Evolutionary conservation across 2,797 vertebrate species (phyloP), one percentile per base, ranked within the genome.

Genomic region (Delichon dasypus): DNA sequence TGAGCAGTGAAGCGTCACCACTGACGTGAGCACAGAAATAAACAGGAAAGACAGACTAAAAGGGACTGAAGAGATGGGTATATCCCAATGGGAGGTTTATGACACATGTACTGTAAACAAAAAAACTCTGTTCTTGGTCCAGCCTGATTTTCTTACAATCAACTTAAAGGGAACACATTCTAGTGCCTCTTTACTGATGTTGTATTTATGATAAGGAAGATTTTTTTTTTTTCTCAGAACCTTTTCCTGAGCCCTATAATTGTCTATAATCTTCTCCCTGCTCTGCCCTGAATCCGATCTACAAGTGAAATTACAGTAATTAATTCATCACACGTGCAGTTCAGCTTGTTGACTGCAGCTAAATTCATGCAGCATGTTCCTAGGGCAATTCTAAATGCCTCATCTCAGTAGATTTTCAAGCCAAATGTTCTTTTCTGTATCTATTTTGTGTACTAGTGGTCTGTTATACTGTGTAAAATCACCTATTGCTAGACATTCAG

Each of bases 21-120:
- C 73, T 96, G 96, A 95, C 57, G 36, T 94, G 74, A 97, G 83
- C 88, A 60, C 29, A 96, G 91, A 94, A 90, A 70, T 78, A 95
- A 96, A 95, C 71, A 91, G 80, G 53, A 93, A 62, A 92, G 68
- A 44, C 68, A 90, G 55, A 21, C 23, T 79, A 21, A n/a, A 75
- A 80, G 88, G 90, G 55, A 38, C 74, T 71, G 20, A 61, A 90
- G 64, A 84, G 72, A 89, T 25, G 36, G 27, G 45, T 72, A 85
- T 92, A 54, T 93, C 81, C 72, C 88, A 89, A 19, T 64, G 72
- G 48, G 83, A 93, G 45, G 84, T 27, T 30, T 44, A 82, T 44
- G 85, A 86, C 82, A 97, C 62, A 48, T 38, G 36, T 1, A 3
- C 44, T 79, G 40, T 61, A 93, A 96, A 90, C 66, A 88, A 84